These are phyloP conservation scores for Pycnonotus jocosus DNA, from an alignment of 2,113 vertebrate species.

Conservation along the genomic window DNA sequence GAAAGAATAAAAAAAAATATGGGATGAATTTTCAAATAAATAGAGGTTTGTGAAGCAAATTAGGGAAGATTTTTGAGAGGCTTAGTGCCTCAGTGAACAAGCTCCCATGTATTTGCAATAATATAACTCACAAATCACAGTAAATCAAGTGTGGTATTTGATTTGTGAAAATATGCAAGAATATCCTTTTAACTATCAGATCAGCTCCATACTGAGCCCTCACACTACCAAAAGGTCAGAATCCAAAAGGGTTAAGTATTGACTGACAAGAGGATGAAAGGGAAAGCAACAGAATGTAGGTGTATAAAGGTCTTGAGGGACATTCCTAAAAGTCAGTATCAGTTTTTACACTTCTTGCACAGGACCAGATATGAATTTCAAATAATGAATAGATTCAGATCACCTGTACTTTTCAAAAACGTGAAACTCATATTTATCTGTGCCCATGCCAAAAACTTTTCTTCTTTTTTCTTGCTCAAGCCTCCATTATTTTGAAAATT, in stretches of 20 bases:
- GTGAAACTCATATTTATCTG: constrained; percentile 10
- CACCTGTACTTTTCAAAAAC: neutral
- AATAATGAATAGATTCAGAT: neutral
- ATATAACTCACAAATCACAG: neutral
- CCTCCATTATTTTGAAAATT: neutral
- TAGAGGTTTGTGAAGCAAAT: neutral
- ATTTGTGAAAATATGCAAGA: constrained; percentile 43
- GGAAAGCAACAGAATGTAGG: constrained; percentile 24
- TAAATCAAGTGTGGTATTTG: neutral
- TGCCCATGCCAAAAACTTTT: neutral
- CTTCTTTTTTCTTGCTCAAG: neutral
- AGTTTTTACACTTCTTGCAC: constrained; percentile 31
- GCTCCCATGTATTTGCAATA: neutral
- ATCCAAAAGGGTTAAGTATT: constrained; percentile 57
- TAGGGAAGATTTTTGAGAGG: neutral
- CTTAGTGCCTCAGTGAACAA: neutral
- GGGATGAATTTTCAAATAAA: neutral
- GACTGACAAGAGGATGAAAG: constrained; percentile 59
- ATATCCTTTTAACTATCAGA: constrained; percentile 27
- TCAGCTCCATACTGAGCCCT: neutral
- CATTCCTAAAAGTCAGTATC: constrained; percentile 45
- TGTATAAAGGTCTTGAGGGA: constrained; percentile 48
- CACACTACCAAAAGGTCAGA: constrained; percentile 13
- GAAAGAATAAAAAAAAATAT: neutral
- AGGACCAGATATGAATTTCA: constrained; percentile 31